These are phyloP conservation scores for Mythimna ferrago DNA, from an alignment of 2,888 invertebrate genomes.

Conservation along the genomic window DNA sequence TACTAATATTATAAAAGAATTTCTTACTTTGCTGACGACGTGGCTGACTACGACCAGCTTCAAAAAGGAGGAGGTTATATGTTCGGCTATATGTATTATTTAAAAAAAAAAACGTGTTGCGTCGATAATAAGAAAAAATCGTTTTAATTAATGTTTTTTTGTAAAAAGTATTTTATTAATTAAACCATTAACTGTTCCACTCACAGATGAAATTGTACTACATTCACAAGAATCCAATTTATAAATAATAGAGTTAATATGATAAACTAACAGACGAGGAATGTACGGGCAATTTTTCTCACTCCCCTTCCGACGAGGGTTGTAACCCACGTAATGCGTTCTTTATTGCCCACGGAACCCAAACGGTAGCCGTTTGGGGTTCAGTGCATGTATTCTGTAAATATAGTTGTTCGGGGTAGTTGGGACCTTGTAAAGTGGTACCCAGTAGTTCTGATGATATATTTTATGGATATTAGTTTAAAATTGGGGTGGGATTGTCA, in stretches of 20 bases:
- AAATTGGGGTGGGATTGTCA: constrained; percentile 18
- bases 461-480: constrained; percentile 37
- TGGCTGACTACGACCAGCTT: too few relatives aligned
- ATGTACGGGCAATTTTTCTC: constrained; percentile 65
- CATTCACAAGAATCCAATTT: constrained; percentile 35
- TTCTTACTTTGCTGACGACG: too few relatives aligned
- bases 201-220: constrained; percentile 19
- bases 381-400: constrained; percentile 81
- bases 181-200: neutral
- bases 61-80: too few relatives aligned
- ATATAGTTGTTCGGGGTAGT: constrained; percentile 72
- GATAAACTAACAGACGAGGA: constrained; percentile 52
- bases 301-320: constrained; percentile 68
- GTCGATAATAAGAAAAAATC: too few relatives aligned
- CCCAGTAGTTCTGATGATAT: constrained; percentile 46
- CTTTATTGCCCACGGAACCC: constrained; percentile 83
- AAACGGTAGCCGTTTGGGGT: constrained; percentile 79
- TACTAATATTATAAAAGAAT: too few relatives aligned
- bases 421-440: constrained; percentile 50
- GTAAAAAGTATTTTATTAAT: too few relatives aligned
- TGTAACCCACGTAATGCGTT: constrained; percentile 79
- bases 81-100: too few relatives aligned
- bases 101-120: too few relatives aligned
- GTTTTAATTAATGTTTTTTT: too few relatives aligned
- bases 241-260: constrained; percentile 63